Percentiles rank a stretch among this genome's conserved stretches.
These are phyloP conservation scores for Lagopus muta DNA, from an alignment of 2,113 vertebrate genomes.

Conservation along the genomic window DNA sequence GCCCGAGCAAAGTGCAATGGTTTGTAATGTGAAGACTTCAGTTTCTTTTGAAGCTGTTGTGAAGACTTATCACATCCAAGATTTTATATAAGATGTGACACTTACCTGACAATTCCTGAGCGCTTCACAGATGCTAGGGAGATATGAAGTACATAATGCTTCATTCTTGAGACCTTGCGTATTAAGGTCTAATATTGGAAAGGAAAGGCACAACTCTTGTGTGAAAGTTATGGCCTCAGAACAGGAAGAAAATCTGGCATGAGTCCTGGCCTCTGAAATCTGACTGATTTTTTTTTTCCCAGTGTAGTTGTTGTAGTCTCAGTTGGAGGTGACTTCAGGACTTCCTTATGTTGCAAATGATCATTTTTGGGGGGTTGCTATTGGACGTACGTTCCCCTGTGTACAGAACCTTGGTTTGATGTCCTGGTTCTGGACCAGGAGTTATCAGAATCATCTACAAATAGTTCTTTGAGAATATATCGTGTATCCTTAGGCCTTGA, in stretches of 20 bases:
- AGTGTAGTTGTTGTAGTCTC: neutral
- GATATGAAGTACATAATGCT: neutral
- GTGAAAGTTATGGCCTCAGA: neutral
- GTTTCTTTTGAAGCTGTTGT: neutral
- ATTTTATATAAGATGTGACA: neutral
- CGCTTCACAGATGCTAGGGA: neutral
- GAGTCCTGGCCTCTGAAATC: neutral
- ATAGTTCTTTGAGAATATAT: neutral
- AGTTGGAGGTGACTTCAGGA: neutral
- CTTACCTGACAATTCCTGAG: neutral
- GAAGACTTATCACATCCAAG: neutral
- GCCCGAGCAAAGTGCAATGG: neutral
- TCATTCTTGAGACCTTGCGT: neutral
- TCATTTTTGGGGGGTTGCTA: accelerated
- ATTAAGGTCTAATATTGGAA: neutral
- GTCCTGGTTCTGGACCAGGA: neutral
- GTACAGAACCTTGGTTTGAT: neutral
- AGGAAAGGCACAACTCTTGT: neutral
- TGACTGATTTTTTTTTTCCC: neutral
- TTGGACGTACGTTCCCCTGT: neutral
- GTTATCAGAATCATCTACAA: neutral
- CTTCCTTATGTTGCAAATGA: neutral
- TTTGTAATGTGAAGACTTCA: neutral
- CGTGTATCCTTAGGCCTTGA: neutral
- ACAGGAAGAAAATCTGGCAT: neutral